Base-by-base conservation (phyloP, 92 coral and sea anemone genomes). In the Montipora capitata region DNA sequence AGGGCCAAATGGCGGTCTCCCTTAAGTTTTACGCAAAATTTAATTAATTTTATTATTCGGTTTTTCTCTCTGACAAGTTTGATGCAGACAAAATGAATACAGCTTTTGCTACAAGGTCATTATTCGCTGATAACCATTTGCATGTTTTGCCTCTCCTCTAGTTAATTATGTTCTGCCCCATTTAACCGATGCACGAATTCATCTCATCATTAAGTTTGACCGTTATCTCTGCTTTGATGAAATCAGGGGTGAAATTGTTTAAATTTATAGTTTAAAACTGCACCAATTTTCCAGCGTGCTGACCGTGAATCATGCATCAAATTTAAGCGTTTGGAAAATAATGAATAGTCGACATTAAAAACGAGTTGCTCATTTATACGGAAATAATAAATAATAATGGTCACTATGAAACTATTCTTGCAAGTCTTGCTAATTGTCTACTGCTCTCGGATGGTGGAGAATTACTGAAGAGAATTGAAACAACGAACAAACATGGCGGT, bases 11-110 rank as follows among this genome's bases (percentile, higher is more conserved):
- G 35, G 35, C 35, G 35, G 94, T 92, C 74, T 81, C 79, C 84
- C 76, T 63, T 77, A 67, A 88, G 35, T 51, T 40, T 79, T 85
- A 64, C 80, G 74, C 76, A 88, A 80, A 67, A 63, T 68, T 88
- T 88, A 85, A 89, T 89, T 92, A 84, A 65, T 85, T 85, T 85
- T 80, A 80, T 85, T 79, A 17, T 42, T 76, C 80, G 86, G 80
- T 92, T 82, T 64, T 67, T 80, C 42, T 48, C 49, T 13, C 65
- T 72, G 88, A 76, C 82, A 81, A 79, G 79, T 74, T 41, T 76
- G 35, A 27, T 27, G 89, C 51, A 35, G 81, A 77, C 45, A 70
- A 76, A 66, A 85, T 89, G 86, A 77, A 85, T 38, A 45, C 15
- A 8, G 18, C 76, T 65, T 85, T 76, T 85, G 74, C 64, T 76